Percentiles rank a stretch among this genome's conserved stretches.
Conservation (phyloP, 1,140 invertebrate species). For the Euwallacea fornicatus region DNA sequence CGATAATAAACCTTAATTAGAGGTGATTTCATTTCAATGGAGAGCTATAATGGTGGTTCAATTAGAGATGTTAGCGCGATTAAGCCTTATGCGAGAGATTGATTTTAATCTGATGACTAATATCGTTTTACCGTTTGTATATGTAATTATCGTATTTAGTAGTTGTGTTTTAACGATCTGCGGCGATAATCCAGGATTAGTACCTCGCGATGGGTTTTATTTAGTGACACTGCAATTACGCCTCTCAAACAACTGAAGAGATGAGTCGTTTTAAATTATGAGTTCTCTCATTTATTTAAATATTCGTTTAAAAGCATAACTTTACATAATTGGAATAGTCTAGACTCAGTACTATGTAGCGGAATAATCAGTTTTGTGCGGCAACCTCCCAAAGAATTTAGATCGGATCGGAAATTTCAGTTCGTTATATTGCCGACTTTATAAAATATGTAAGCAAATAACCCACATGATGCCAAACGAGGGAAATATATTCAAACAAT, state of each 20-base stretch:
- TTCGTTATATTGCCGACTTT: slow-evolving; percentile 30
- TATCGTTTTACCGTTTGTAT: not conserved
- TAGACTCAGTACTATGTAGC: not conserved
- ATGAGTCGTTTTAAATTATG: not conserved
- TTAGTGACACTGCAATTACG: too few species aligned
- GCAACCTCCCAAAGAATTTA: slow-evolving; percentile 20
- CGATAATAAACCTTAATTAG: slow-evolving; percentile 9
- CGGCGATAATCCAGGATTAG: not conserved
- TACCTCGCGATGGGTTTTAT: not conserved
- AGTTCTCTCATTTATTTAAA: not conserved
- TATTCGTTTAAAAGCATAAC: slow-evolving; percentile 6
- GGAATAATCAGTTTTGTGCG: slow-evolving; percentile 25
- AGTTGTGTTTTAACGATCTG: not conserved
- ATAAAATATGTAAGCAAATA: slow-evolving; percentile 22
- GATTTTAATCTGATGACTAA: slow-evolving; percentile 17
- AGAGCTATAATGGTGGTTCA: slow-evolving; percentile 10
- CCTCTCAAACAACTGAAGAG: not conserved
- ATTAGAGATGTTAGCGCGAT: slow-evolving; percentile 19
- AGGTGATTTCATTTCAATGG: not conserved
- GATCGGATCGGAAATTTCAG: slow-evolving; percentile 23
- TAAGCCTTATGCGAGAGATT: slow-evolving; percentile 9
- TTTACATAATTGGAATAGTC: slow-evolving; percentile 21
- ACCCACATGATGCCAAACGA: slow-evolving; percentile 25
- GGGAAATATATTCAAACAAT: slow-evolving; percentile 29
- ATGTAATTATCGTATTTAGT: slow-evolving; percentile 14